Evolutionary conservation across 23 tunicate genomes (phyloP), one percentile per base, ranked within the genome.

Genomic region (Halocynthia aurantium): DNA sequence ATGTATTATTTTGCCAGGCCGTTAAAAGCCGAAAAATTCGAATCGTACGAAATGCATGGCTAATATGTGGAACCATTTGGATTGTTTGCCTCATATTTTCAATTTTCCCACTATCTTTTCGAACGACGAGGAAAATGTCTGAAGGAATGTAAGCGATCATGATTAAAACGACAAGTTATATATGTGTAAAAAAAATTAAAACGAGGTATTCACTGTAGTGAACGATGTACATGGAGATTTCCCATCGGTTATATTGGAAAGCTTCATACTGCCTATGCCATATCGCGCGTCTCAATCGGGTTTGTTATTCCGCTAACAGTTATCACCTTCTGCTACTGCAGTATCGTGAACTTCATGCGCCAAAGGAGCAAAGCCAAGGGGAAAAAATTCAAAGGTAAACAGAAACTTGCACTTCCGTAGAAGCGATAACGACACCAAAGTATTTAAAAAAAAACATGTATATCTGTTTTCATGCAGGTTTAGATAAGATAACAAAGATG

Each of bases 241-340:
- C 92, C 92, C 5, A 11, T 0, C 12, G 82, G 57, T 7, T 55
- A 21, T 5, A 51, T 51, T n/a, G 53, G 18, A 22, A 54, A 51
- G 6, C 66, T 86, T 8, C 61, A 73, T 18, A 61, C 81, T 49
- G 58, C 61, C 8, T 86, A 86, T 70, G 76, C 75, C 70, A 68
- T 86, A 7, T 22, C 82, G 20, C 82, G 95, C 62, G 71, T 73
- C 5, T 50, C 77, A 11, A 67, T 83, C 53, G 97, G 97, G 51
- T 91, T 91, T 55, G 56, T 91, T 13, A 50, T 91, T 66, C 97
- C 97, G 7, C 81, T 86, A 17, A 52, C 72, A 11, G 72, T 91
- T 19, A 85, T 91, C 49, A 52, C 75, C 10, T 81, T 77, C 40
- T 91, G 87, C 70, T 91, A 91, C 81, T 17, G 58, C 58, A 64